Evolutionary conservation across 2,888 invertebrate species (phyloP).

Genomic region (Xanthorhoe designata): DNA sequence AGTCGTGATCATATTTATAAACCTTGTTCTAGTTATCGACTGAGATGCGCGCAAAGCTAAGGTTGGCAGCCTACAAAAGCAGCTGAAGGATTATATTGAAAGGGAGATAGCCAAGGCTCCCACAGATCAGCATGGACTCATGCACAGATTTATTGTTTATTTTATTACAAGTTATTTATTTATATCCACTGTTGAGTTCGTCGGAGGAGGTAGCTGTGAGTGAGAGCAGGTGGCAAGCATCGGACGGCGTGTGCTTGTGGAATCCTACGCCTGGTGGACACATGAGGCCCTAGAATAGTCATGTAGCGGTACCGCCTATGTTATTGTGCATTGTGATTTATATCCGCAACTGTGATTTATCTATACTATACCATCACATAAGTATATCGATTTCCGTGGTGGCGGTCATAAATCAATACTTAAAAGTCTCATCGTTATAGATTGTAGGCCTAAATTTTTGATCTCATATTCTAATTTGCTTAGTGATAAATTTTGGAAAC

Average conservation of each 20-base stretch:
- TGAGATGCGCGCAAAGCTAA: slow-evolving; percentile 65
- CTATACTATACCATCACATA: slow-evolving; percentile 80
- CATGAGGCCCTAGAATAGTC: slow-evolving; percentile 63
- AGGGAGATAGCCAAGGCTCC: slow-evolving; percentile 47
- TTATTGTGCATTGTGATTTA: slow-evolving; percentile 79
- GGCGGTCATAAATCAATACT: slow-evolving; percentile 81
- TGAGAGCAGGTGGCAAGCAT: slow-evolving; percentile 33
- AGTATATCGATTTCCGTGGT: slow-evolving; percentile 73
- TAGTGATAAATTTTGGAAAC: slow-evolving; percentile 82
- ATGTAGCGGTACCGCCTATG: slow-evolving; percentile 81
- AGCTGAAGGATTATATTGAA: slow-evolving; percentile 48
- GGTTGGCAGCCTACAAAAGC: slow-evolving; percentile 74
- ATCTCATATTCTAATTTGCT: slow-evolving; percentile 86
- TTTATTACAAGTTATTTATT: slow-evolving; percentile 71
- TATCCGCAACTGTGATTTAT: slow-evolving; percentile 82
- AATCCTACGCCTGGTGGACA: slow-evolving; percentile 62
- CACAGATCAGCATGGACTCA: slow-evolving; percentile 68
- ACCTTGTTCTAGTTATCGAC: slow-evolving; percentile 67
- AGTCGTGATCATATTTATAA: not conserved
- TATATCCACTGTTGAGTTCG: slow-evolving; percentile 69
- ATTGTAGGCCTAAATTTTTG: slow-evolving; percentile 85
- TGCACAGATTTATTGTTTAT: slow-evolving; percentile 69
- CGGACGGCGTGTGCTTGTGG: slow-evolving; percentile 58
- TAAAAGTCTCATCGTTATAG: slow-evolving; percentile 81
- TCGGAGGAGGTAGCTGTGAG: slow-evolving; percentile 48